Base-by-base conservation (phyloP, 2,113 vertebrate genomes). In the Scolopax mira region DNA sequence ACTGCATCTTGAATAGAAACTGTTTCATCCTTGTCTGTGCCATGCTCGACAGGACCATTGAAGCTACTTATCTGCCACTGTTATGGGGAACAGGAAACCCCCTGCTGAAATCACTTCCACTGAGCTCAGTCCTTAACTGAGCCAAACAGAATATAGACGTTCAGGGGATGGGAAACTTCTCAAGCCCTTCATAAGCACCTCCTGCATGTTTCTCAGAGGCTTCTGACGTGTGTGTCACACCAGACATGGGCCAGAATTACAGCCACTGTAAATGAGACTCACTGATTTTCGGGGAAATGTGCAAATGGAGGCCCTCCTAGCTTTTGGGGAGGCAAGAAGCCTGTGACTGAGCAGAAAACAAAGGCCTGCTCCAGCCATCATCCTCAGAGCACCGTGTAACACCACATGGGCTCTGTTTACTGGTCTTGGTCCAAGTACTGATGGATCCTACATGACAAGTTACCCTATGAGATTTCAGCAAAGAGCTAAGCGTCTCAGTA, bases 31-130 rank as follows among this genome's bases (percentile, higher is more conserved):
- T 80, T 39, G 64, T 65, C 86, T 70, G 23, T 13, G 66, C 85
- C 66, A 89, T 0, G 0, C 64, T 65, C 0, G 1, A 77, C 58
- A 52, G 67, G 37, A 51, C 27, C 6, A 15, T 4, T 57, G 69
- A 72, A 93, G 46, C 52, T 66, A 52, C 35, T 49, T 90, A 74
- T 89, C 85, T 74, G 78, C 85, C 46, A 41, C 77, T 12, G 60
- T 60, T 31, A 15, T 4, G 55, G 51, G 89, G 88, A 84, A 49
- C 86, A 90, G 97, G 92, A 94, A 93, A 84, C 87, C 65, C 23
- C 19, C 69, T 44, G 71, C 85, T 87, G 95, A 91, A 52, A 65
- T 96, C 95, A 94, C 37, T 58, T 93, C 94, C 86, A 85, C 83
- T 80, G 89, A 93, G 94, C 73, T 94, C 86, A 93, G 79, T 24